Evolutionary conservation across 2,797 vertebrate species (phyloP).

Genomic region (Arctocebus calabarensis): DNA sequence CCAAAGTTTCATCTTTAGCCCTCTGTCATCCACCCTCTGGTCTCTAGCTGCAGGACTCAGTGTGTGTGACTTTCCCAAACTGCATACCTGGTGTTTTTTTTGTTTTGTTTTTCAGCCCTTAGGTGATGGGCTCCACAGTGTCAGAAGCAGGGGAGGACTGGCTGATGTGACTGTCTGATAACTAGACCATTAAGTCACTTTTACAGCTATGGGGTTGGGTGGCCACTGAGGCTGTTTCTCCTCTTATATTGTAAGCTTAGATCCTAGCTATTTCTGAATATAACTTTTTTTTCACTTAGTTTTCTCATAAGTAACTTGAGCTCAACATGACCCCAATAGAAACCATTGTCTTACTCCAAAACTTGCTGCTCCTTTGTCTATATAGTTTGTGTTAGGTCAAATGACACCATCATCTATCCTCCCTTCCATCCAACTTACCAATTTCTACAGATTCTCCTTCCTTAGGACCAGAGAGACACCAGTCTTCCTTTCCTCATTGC

Average conservation of each 20-base stretch:
- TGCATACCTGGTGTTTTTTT: too few species aligned
- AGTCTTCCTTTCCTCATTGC: neutral
- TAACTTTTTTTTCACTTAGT: neutral
- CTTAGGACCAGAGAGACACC: neutral
- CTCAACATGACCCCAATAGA: neutral
- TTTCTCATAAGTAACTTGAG: neutral
- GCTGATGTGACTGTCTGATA: too few species aligned
- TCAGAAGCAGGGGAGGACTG: too few species aligned
- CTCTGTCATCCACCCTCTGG: too few species aligned
- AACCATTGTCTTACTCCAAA: neutral
- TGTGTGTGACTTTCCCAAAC: too few species aligned
- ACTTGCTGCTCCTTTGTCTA: neutral
- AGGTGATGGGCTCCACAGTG: too few species aligned
- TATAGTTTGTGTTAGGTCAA: neutral
- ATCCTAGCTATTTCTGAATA: neutral
- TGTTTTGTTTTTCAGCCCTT: too few species aligned
- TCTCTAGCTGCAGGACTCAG: too few species aligned
- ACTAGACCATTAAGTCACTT: too few species aligned
- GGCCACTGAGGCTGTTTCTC: too few species aligned
- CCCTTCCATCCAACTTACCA: neutral
- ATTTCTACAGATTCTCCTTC: neutral
- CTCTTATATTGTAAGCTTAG: neutral
- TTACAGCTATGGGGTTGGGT: too few species aligned
- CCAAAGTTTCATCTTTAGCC: too few species aligned
- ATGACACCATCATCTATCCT: neutral